Percentiles rank a stretch among this genome's conserved stretches.
phyloP scores from a whole-genome alignment of 2,113 vertebrate species.

The Tragelaphus scriptus region DNA sequence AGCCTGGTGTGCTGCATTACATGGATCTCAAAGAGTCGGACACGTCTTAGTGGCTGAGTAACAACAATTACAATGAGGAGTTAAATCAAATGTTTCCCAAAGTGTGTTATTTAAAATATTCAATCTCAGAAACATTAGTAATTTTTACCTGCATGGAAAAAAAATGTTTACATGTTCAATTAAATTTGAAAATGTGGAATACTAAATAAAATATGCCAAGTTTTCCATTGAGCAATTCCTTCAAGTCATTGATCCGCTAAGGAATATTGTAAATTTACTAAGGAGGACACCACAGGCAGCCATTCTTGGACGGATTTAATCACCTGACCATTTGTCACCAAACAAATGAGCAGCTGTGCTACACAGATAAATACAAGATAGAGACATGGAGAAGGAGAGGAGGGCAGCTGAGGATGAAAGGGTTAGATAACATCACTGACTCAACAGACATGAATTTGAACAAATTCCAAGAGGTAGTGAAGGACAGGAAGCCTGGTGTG shows the following conservation, averaged over 20 bases:
- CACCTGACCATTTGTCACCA: not conserved
- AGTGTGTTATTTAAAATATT: not conserved
- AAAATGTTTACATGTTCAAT: not conserved
- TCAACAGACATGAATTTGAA: not conserved
- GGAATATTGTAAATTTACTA: not conserved
- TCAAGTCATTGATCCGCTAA: not conserved
- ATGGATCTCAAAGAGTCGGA: not conserved
- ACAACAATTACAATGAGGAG: not conserved
- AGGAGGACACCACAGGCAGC: not conserved
- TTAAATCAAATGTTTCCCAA: not conserved
- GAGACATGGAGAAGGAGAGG: not conserved
- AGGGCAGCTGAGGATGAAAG: rapidly evolving
- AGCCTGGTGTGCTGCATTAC: not conserved
- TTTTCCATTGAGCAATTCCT: not conserved
- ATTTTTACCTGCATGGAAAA: not conserved
- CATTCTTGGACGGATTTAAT: not conserved
- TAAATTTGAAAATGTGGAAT: not conserved
- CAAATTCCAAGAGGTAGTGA: not conserved
- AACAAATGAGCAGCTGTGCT: not conserved
- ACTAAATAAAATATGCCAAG: not conserved
- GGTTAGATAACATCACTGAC: not conserved
- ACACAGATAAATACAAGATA: not conserved
- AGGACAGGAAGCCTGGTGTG: not conserved
- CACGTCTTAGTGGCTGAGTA: not conserved
- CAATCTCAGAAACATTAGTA: not conserved